Conservation (phyloP, 1,140 invertebrate genomes). For the Pseudomyrmex cubaensis region DNA sequence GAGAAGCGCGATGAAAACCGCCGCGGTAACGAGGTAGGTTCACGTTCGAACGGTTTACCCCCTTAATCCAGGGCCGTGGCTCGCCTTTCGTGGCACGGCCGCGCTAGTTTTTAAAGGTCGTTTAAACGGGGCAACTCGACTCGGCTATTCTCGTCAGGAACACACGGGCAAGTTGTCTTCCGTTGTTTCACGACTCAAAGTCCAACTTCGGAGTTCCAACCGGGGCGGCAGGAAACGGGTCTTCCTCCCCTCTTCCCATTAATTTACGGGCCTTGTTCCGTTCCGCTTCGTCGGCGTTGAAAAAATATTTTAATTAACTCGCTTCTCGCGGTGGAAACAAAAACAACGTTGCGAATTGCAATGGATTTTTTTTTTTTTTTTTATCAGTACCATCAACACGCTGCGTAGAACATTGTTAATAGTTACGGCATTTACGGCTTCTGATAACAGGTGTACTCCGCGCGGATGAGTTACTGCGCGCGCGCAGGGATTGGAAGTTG, state of each 20-base stretch:
- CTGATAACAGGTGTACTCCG: neutral
- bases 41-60: slow-evolving; percentile 16
- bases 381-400: neutral
- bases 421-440: neutral
- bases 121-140: slow-evolving; percentile 53
- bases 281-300: neutral
- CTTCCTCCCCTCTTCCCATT: slow-evolving; percentile 52
- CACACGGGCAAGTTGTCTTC: slow-evolving; percentile 67
- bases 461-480: neutral
- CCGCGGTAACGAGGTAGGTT: slow-evolving; percentile 18
- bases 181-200: slow-evolving; percentile 68
- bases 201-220: slow-evolving; percentile 76
- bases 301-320: slow-evolving; percentile 36
- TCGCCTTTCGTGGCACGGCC: neutral
- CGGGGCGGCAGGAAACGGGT: slow-evolving; percentile 70
- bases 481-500: neutral
- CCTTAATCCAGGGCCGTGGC: slow-evolving; percentile 39
- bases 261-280: slow-evolving; percentile 80
- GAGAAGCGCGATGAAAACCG: neutral
- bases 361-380: neutral
- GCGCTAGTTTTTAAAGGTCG: slow-evolving; percentile 67
- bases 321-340: neutral
- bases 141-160: slow-evolving; percentile 64
- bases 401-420: neutral
- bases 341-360: neutral